Evolutionary conservation across 2,797 vertebrate genomes (phyloP).

Genomic region (Huso huso): DNA sequence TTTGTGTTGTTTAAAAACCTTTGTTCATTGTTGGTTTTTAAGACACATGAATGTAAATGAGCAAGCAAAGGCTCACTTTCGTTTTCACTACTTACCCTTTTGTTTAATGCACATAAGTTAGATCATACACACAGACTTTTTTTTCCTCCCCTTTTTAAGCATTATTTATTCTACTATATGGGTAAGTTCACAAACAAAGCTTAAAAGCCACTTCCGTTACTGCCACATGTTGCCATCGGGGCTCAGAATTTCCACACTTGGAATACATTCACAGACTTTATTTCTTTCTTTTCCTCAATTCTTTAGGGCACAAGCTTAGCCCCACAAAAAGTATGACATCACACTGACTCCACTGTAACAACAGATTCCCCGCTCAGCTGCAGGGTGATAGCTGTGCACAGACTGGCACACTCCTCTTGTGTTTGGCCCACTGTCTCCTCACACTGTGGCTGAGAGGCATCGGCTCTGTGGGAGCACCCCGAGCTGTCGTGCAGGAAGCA

Average conservation of each 20-base stretch:
- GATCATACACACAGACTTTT: not conserved
- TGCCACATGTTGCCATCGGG: slow-evolving; percentile 22
- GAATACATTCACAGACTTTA: slow-evolving; percentile 1
- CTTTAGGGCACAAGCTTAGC: not conserved
- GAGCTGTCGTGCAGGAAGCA: slow-evolving; percentile 41
- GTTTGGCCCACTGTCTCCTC: not conserved
- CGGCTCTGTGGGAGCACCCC: slow-evolving; percentile 36
- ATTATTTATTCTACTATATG: slow-evolving; percentile 10
- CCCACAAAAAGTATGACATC: slow-evolving; percentile 15
- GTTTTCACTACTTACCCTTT: slow-evolving; percentile 12
- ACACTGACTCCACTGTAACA: slow-evolving; percentile 44
- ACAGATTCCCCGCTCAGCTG: slow-evolving; percentile 35
- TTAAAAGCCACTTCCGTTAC: slow-evolving; percentile 26
- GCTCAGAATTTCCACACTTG: not conserved
- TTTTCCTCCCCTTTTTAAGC: not conserved
- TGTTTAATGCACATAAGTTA: slow-evolving; percentile 10
- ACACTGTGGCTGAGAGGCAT: slow-evolving; percentile 22
- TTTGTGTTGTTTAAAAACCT: slow-evolving; percentile 1
- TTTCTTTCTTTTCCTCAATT: not conserved
- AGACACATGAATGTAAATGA: slow-evolving; percentile 17
- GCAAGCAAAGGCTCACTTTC: slow-evolving; percentile 3
- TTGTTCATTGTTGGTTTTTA: not conserved
- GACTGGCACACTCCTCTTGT: slow-evolving; percentile 21
- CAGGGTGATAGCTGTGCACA: slow-evolving; percentile 18
- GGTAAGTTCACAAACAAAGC: slow-evolving; percentile 24